Evolutionary conservation across 2,797 vertebrate species (phyloP).

Genomic region (Pogonophryne albipinna): DNA sequence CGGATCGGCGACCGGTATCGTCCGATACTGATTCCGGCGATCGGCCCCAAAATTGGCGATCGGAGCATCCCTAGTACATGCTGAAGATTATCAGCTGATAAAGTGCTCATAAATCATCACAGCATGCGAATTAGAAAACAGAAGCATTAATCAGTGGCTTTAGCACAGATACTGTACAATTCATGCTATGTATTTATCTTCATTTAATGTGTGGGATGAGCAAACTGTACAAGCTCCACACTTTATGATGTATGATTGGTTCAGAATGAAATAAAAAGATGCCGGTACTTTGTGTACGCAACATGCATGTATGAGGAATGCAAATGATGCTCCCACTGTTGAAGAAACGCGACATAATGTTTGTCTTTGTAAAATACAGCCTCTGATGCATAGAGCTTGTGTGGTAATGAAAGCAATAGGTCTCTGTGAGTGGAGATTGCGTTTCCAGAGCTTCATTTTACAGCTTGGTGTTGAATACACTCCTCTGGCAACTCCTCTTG

Average conservation of each 20-base stretch:
- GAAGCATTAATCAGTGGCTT: constrained; percentile 75
- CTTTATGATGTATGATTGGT: constrained; percentile 41
- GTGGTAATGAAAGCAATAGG: constrained; percentile 80
- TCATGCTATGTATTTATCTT: constrained; percentile 80
- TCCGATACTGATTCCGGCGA: too few relatives aligned
- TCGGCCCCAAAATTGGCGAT: too few relatives aligned
- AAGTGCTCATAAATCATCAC: constrained; percentile 81
- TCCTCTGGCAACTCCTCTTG: constrained; percentile 79
- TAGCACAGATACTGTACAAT: constrained; percentile 71
- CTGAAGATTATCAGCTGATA: constrained; percentile 75
- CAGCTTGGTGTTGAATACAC: constrained; percentile 74
- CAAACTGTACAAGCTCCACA: constrained; percentile 30
- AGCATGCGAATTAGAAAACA: constrained; percentile 77
- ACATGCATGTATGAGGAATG: constrained; percentile 53
- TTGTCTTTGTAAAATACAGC: constrained; percentile 77
- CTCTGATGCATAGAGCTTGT: constrained; percentile 69
- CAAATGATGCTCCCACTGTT: constrained; percentile 64
- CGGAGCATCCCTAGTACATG: constrained; percentile 7
- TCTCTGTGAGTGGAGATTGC: constrained; percentile 80
- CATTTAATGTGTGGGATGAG: constrained; percentile 60
- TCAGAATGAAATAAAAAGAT: constrained; percentile 45
- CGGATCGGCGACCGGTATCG: too few relatives aligned
- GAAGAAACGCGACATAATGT: constrained; percentile 47
- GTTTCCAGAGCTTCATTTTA: constrained; percentile 83
- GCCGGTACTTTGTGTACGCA: constrained; percentile 40